Evolutionary conservation across 2,888 invertebrate genomes (phyloP).

Genomic region (Synergus gifuensis): DNA sequence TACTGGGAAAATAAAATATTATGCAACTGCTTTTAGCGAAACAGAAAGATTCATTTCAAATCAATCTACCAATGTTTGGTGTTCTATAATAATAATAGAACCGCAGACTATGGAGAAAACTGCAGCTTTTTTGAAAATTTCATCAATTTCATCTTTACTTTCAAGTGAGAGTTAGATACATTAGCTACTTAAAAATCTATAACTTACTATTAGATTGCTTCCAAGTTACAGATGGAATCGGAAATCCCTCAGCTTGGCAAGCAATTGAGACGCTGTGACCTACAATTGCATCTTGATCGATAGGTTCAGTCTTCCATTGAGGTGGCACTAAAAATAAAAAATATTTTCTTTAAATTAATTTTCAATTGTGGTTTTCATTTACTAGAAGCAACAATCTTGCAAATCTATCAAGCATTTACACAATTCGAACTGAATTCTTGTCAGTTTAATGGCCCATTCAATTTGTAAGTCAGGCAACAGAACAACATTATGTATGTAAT

Average conservation of each 20-base stretch:
- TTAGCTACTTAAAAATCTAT: slow-evolving; percentile 43
- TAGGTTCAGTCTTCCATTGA: slow-evolving; percentile 86
- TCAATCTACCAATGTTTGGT: slow-evolving; percentile 13
- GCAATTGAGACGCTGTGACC: slow-evolving; percentile 85
- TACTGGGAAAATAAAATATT: slow-evolving; percentile 11
- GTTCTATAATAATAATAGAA: background rate
- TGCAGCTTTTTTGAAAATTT: slow-evolving; percentile 5
- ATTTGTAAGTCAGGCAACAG: background rate
- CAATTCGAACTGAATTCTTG: background rate
- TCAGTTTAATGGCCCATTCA: background rate
- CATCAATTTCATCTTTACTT: slow-evolving; percentile 15
- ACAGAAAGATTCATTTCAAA: slow-evolving; percentile 20
- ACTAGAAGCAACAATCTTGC: background rate
- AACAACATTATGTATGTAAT: background rate
- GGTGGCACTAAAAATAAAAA: slow-evolving; percentile 83
- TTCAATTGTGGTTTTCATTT: background rate
- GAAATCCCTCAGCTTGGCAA: slow-evolving; percentile 88
- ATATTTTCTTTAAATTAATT: background rate
- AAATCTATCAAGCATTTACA: background rate
- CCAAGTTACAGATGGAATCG: slow-evolving; percentile 81
- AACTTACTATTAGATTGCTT: slow-evolving; percentile 80
- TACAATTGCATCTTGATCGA: slow-evolving; percentile 85
- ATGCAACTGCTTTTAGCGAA: slow-evolving; percentile 11
- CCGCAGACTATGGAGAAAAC: background rate
- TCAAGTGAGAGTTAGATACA: slow-evolving; percentile 8